These are phyloP conservation scores for Cataglyphis rosenhaueri DNA, from an alignment of 2,888 invertebrate genomes.

Conservation along the genomic window DNA sequence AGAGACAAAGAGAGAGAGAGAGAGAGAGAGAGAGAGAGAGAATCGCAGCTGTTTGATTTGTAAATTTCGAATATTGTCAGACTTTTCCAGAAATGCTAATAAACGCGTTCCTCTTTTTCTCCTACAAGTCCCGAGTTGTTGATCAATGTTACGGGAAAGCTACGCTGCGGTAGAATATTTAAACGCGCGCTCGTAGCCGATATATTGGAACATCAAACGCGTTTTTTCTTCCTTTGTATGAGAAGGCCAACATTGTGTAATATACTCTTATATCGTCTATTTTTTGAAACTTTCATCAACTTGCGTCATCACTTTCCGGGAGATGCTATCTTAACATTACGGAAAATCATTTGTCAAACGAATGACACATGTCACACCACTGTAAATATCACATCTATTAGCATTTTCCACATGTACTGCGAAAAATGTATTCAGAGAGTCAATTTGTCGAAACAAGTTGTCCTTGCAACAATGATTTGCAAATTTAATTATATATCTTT, in stretches of 20 bases:
- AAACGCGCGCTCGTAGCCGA: constrained; percentile 47
- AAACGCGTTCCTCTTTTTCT: constrained; percentile 30
- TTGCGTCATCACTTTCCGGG: not conserved
- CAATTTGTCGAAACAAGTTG: not conserved
- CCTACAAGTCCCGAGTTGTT: constrained; percentile 43
- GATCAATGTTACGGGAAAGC: constrained; percentile 45
- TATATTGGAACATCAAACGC: constrained; percentile 51
- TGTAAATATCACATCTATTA: constrained; percentile 1
- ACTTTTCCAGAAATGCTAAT: constrained; percentile 38
- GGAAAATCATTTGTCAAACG: not conserved
- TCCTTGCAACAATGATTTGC: not conserved
- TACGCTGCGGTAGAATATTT: constrained; percentile 50
- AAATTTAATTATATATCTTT: not conserved
- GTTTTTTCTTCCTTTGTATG: constrained; percentile 40
- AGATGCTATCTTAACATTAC: not conserved
- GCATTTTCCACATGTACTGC: not conserved
- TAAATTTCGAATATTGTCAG: constrained; percentile 40
- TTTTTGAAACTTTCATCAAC: constrained; percentile 33
- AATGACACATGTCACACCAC: not conserved
- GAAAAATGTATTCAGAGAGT: not conserved
- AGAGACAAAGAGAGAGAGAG: not conserved
- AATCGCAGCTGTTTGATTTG: constrained; percentile 12
- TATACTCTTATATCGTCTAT: constrained; percentile 28
- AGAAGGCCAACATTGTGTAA: constrained; percentile 18
- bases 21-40: not conserved